Percentiles rank a stretch among this genome's conserved stretches.
These are phyloP conservation scores for Vidua macroura DNA, from an alignment of 2,113 vertebrate genomes.

Conservation along the genomic window DNA sequence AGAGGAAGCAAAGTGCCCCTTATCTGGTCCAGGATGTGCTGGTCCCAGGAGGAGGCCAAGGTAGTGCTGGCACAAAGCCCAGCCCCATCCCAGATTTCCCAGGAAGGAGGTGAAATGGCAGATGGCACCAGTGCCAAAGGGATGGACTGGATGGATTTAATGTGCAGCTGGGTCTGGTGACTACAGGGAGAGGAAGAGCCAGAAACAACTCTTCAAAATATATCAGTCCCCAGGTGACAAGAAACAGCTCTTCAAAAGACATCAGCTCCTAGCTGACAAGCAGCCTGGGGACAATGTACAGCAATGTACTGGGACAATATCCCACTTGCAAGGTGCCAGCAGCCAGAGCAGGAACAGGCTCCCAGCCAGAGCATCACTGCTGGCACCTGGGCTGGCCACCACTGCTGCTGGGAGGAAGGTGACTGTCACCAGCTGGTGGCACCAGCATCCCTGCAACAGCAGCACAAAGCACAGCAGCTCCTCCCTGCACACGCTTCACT, in stretches of 20 bases:
- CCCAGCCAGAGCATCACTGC: background rate
- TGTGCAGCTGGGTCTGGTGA: background rate
- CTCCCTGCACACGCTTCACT: background rate
- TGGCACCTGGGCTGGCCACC: background rate
- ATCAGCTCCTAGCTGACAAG: background rate
- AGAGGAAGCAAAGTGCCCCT: background rate
- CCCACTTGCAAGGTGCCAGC: background rate
- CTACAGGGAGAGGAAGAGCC: background rate
- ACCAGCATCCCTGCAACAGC: background rate
- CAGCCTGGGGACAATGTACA: background rate
- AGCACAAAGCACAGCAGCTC: background rate
- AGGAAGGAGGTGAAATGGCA: background rate
- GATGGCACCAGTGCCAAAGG: background rate
- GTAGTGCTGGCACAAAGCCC: background rate
- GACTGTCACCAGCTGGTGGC: background rate
- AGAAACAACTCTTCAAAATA: background rate
- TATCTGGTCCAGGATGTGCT: too few species aligned
- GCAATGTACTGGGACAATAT: background rate
- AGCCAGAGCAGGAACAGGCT: rapidly evolving
- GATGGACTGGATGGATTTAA: background rate
- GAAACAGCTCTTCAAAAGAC: background rate
- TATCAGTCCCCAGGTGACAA: background rate
- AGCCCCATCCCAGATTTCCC: rapidly evolving
- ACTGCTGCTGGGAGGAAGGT: background rate
- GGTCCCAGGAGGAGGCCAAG: background rate